A percentile compares a stretch with the other conserved stretches of the same genome.
These are phyloP conservation scores for Odontamblyopus lacepedii DNA, from an alignment of 2,797 vertebrate genomes.

Conservation along the genomic window DNA sequence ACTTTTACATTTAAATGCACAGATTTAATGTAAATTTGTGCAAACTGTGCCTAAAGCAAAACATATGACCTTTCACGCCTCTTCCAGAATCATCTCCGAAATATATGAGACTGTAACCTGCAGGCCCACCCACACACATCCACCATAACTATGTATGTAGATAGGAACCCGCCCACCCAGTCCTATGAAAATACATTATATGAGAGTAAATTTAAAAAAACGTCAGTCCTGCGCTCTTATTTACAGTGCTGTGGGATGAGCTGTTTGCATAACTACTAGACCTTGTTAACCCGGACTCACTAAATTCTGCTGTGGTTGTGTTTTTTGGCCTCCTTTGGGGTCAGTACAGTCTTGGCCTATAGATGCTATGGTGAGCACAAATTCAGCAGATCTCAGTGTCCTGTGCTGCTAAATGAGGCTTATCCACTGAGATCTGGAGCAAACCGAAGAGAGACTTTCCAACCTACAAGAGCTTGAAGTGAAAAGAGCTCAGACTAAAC, in stretches of 20 bases:
- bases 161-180: conserved; percentile 22
- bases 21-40: not conserved
- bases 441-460: conserved; percentile 16
- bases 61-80: not conserved
- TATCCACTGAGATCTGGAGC: conserved; percentile 5
- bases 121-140: conserved; percentile 29
- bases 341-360: conserved; percentile 39
- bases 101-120: not conserved
- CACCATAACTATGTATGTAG: not conserved
- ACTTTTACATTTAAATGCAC: not conserved
- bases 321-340: conserved; percentile 50
- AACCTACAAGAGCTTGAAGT: conserved; percentile 2
- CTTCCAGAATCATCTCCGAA: conserved; percentile 4
- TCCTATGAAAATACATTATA: conserved; percentile 31
- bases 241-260: conserved; percentile 70
- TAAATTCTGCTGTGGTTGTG: conserved; percentile 73
- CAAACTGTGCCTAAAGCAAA: not conserved
- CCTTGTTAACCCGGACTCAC: conserved; percentile 68
- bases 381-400: conserved; percentile 10
- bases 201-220: conserved; percentile 25
- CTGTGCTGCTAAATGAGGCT: conserved; percentile 25
- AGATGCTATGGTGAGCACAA: conserved; percentile 4
- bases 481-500: not conserved
- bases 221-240: conserved; percentile 54
- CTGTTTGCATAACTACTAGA: conserved; percentile 76